A percentile compares a stretch with the other conserved stretches of the same genome.
These are phyloP conservation scores for Stichodactyla helianthus DNA, from an alignment of 64 coral and sea anemone genomes.

Conservation along the genomic window DNA sequence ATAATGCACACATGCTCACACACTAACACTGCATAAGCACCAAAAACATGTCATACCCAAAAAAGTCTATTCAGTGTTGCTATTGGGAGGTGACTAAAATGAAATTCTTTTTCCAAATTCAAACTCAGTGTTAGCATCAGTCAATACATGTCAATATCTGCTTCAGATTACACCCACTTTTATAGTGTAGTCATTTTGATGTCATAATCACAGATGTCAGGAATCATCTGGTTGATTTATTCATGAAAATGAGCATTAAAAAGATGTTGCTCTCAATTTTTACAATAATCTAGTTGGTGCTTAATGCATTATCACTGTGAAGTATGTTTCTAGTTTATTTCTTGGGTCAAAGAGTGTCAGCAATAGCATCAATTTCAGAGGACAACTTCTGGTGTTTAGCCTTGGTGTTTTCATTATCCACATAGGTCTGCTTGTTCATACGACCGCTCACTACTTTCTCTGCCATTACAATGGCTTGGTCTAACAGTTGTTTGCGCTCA, in stretches of 20 bases:
- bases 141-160: too few species aligned
- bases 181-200: too few species aligned
- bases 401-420: slow-evolving; percentile 73
- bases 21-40: neutral
- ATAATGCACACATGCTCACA: neutral
- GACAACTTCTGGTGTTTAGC: slow-evolving; percentile 81
- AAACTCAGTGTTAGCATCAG: too few species aligned
- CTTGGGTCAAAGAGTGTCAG: slow-evolving; percentile 49
- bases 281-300: neutral
- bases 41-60: neutral
- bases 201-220: too few species aligned
- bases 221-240: too few species aligned
- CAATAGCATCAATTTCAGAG: slow-evolving; percentile 80
- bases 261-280: neutral
- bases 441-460: slow-evolving; percentile 86
- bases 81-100: too few species aligned
- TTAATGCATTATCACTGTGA: neutral
- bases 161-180: too few species aligned
- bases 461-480: slow-evolving; percentile 80
- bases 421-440: slow-evolving; percentile 82
- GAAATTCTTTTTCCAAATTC: too few species aligned
- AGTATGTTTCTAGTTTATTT: neutral
- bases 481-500: slow-evolving; percentile 75
- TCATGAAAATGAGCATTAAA: neutral
- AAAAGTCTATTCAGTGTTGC: too few species aligned